These are phyloP conservation scores for Triplophysa dalaica DNA, from an alignment of 2,113 vertebrate species.

Conservation along the genomic window DNA sequence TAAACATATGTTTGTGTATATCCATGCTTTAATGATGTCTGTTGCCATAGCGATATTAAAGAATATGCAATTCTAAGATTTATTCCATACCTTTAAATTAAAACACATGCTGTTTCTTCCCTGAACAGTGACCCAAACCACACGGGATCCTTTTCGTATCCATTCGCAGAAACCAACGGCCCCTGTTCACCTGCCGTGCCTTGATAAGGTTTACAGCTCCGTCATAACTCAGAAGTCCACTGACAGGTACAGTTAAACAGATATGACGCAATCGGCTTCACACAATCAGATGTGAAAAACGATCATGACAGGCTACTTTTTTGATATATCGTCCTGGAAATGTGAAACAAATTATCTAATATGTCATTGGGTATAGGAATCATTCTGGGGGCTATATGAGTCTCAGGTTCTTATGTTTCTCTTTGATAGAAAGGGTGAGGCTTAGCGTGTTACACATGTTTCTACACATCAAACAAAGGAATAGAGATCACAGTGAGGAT, in stretches of 20 bases:
- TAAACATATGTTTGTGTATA: slow-evolving; percentile 54
- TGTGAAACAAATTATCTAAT: background rate
- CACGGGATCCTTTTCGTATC: slow-evolving; percentile 45
- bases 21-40: slow-evolving; percentile 70
- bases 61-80: slow-evolving; percentile 71
- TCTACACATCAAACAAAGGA: slow-evolving; percentile 40
- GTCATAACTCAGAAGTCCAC: slow-evolving; percentile 12
- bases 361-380: background rate
- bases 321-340: background rate
- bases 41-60: slow-evolving; percentile 66
- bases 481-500: slow-evolving; percentile 22
- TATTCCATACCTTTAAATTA: slow-evolving; percentile 70
- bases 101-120: slow-evolving; percentile 65
- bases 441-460: slow-evolving; percentile 49
- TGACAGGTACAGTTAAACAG: slow-evolving; percentile 19
- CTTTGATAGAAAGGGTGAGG: slow-evolving; percentile 11
- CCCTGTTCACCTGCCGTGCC: slow-evolving; percentile 10
- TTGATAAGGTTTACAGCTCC: slow-evolving; percentile 5
- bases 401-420: slow-evolving; percentile 26
- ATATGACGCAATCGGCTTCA: slow-evolving; percentile 5
- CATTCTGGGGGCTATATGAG: background rate
- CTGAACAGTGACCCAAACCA: slow-evolving; percentile 60
- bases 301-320: slow-evolving; percentile 22
- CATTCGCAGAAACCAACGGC: background rate
- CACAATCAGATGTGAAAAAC: slow-evolving; percentile 19